Percentiles rank a stretch among this genome's conserved stretches.
Conservation (phyloP, 2,888 invertebrate genomes). For the Nephrotoma guestfalica region DNA sequence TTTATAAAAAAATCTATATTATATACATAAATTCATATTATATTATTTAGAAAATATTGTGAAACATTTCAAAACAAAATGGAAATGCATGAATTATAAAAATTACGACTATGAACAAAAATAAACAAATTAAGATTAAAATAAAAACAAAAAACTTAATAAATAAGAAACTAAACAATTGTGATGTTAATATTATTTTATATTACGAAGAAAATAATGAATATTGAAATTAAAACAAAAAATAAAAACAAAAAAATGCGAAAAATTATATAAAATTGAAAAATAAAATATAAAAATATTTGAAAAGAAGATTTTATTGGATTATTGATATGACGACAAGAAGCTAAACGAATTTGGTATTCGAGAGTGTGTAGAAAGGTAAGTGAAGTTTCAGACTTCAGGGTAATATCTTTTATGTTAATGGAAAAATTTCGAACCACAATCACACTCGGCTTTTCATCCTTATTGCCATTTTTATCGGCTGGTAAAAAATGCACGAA, state of each 20-base stretch:
- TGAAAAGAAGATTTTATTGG: not conserved
- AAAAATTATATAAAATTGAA: not conserved
- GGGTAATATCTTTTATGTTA: too few relatives aligned
- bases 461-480: too few relatives aligned
- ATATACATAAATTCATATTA: too few relatives aligned
- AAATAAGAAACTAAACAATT: not conserved
- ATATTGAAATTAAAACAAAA: not conserved
- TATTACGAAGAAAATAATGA: not conserved
- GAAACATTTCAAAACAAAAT: not conserved
- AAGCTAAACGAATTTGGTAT: not conserved
- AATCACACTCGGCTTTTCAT: too few relatives aligned
- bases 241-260: not conserved
- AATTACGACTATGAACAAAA: not conserved
- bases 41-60: not conserved
- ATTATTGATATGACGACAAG: not conserved
- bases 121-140: not conserved
- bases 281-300: not conserved
- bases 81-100: not conserved
- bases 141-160: not conserved
- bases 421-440: too few relatives aligned
- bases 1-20: too few relatives aligned
- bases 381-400: too few relatives aligned
- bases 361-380: too few relatives aligned
- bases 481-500: too few relatives aligned
- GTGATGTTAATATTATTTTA: not conserved